Percentiles rank a stretch among this genome's conserved stretches.
phyloP scores from a whole-genome alignment of 2,113 vertebrate species.

The Cheirogaleus medius region DNA sequence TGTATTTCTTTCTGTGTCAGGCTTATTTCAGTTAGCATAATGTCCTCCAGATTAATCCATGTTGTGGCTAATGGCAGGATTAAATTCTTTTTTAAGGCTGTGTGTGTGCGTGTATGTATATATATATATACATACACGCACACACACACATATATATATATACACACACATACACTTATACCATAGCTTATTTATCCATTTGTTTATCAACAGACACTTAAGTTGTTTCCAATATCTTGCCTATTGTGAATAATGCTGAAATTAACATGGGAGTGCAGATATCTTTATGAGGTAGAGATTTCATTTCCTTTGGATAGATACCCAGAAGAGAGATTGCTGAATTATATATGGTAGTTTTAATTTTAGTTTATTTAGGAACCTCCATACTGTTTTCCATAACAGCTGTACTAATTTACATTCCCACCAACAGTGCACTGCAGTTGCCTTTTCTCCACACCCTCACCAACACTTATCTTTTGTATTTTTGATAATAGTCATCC shows the following conservation, averaged over 20 bases:
- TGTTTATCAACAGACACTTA: not conserved
- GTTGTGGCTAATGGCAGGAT: not conserved
- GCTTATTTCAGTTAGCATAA: not conserved
- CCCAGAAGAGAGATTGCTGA: not conserved
- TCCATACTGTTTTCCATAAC: not conserved
- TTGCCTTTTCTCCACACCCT: not conserved
- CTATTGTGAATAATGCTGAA: not conserved
- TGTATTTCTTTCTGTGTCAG: not conserved
- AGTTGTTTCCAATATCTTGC: not conserved
- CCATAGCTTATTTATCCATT: not conserved
- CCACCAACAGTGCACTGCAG: not conserved
- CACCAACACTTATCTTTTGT: not conserved
- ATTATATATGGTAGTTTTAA: not conserved
- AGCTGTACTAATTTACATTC: not conserved
- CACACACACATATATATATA: too few relatives aligned
- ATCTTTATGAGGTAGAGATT: not conserved
- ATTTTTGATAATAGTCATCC: not conserved
- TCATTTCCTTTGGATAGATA: not conserved
- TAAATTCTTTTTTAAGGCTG: not conserved
- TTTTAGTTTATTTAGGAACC: not conserved
- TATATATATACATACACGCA: too few relatives aligned
- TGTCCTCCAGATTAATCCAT: not conserved
- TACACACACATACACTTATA: too few relatives aligned
- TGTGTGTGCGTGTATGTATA: too few relatives aligned
- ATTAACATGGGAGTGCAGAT: not conserved